A percentile compares a stretch with the other conserved stretches of the same genome.
Conservation (phyloP, 2,888 invertebrate genomes). For the Thereva nobilitata region DNA sequence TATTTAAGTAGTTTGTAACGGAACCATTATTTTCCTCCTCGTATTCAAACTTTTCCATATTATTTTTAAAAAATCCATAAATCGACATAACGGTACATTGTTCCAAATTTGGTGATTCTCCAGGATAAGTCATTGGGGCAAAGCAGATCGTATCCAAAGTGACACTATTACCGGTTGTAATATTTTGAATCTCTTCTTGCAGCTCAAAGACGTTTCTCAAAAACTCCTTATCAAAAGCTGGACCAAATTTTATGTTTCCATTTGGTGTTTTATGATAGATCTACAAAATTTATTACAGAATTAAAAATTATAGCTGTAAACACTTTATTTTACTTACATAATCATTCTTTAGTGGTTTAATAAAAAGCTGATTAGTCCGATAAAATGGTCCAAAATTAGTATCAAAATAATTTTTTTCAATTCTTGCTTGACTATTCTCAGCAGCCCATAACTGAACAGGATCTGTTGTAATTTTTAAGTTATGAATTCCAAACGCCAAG, state of each 20-base stretch:
- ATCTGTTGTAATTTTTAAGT: slow-evolving; percentile 77
- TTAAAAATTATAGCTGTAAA: not conserved
- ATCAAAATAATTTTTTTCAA: slow-evolving; percentile 87
- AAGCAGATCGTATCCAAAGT: slow-evolving; percentile 77
- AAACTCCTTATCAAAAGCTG: slow-evolving; percentile 78
- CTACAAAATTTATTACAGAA: slow-evolving; percentile 43
- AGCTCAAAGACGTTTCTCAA: slow-evolving; percentile 71
- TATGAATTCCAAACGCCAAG: slow-evolving; percentile 69
- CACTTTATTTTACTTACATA: slow-evolving; percentile 54
- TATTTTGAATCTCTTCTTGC: slow-evolving; percentile 67
- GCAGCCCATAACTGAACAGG: slow-evolving; percentile 95
- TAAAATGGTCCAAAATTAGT: slow-evolving; percentile 86
- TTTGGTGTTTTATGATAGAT: slow-evolving; percentile 56
- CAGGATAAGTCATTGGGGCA: slow-evolving; percentile 75
- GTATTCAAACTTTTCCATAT: slow-evolving; percentile 60
- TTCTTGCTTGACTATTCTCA: slow-evolving; percentile 74
- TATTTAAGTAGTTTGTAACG: slow-evolving; percentile 57
- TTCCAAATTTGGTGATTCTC: slow-evolving; percentile 60
- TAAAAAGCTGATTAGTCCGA: slow-evolving; percentile 85
- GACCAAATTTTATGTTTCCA: slow-evolving; percentile 66
- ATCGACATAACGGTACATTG: slow-evolving; percentile 83
- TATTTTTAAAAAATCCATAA: slow-evolving; percentile 76
- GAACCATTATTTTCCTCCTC: slow-evolving; percentile 52
- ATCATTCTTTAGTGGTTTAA: slow-evolving; percentile 66
- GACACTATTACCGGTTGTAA: slow-evolving; percentile 62